Evolutionary conservation across 2,888 invertebrate genomes (phyloP), one percentile per base, ranked within the genome.

Genomic region (Drosophila cognata): DNA sequence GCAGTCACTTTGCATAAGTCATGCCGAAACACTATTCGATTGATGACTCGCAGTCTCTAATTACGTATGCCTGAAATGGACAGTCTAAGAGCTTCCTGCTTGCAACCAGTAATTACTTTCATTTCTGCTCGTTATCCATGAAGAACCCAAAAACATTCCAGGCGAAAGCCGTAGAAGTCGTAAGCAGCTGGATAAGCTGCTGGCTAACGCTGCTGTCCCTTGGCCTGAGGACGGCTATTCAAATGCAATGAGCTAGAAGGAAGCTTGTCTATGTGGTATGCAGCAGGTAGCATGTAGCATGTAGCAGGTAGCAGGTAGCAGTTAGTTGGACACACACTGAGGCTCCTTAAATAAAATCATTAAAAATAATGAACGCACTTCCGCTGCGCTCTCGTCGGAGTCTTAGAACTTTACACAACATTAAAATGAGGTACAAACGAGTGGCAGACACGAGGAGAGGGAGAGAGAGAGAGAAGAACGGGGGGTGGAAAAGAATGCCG

Each of bases 311-410:
- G 50, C 50, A 59, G 72, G 36, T 66, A 74, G 65, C 51, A 63
- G 78, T 53, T 56, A 48, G 70, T 57, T 56, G 48, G 55, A 46
- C 51, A 38, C 50, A n/a, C 58, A 53, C 21, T 18, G 51, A 25
- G 52, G 61, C 63, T 74, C 81, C 71, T 71, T 81, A 87, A 87
- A 87, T 87, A 82, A 84, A 89, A 87, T 87, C 87, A 89, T 87
- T 87, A 87, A 87, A 87, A 89, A 87, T 87, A 87, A 87, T 87
- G 81, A 89, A 87, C 84, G 83, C 87, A 87, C 85, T 87, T 87
- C 89, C 87, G 87, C 51, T 84, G 77, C 66, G 52, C 67, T 50
- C 60, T 29, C 52, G 57, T 77, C 88, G 85, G 88, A 71, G 84
- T 83, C 83, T 88, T 88, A 83, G 86, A 85, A 85, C 84, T 85